Percentiles rank a stretch among this genome's conserved stretches.
phyloP scores from a whole-genome alignment of 2,888 invertebrate genomes.

The Lepidocyrtinus sp. region DNA sequence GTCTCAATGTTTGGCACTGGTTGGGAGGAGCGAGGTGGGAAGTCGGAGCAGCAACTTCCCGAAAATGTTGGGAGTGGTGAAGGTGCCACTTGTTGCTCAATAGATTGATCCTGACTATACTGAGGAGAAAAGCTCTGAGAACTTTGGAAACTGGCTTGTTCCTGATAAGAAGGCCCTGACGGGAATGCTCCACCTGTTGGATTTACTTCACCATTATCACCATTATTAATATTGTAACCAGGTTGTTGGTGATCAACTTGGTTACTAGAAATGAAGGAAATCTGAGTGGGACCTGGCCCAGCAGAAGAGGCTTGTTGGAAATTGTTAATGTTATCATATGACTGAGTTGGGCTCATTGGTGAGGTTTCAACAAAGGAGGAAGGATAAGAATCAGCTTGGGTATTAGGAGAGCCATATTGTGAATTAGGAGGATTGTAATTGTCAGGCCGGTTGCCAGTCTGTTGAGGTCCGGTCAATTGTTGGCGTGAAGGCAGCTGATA shows the following conservation, averaged over 20 bases:
- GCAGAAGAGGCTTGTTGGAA: constrained; percentile 15
- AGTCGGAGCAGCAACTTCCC: constrained; percentile 63
- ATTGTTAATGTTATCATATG: constrained; percentile 39
- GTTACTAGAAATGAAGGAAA: constrained; percentile 47
- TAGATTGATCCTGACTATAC: constrained; percentile 39
- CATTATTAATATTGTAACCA: too few relatives aligned
- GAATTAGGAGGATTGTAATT: constrained; percentile 53
- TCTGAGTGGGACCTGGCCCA: constrained; percentile 33
- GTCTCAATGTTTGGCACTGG: constrained; percentile 61
- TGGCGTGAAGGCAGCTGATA: constrained; percentile 56
- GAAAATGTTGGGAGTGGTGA: constrained; percentile 61
- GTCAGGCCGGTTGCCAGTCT: constrained; percentile 61
- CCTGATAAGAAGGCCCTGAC: constrained; percentile 36
- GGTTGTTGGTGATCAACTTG: constrained; percentile 41
- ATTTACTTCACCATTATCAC: constrained; percentile 30
- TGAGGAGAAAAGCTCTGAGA: constrained; percentile 38
- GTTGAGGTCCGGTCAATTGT: constrained; percentile 58
- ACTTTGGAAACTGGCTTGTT: constrained; percentile 42
- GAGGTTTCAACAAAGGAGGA: constrained; percentile 50
- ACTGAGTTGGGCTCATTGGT: constrained; percentile 64
- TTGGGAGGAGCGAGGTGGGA: constrained; percentile 40
- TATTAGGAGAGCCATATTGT: constrained; percentile 50
- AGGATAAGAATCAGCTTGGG: constrained; percentile 40
- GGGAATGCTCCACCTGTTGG: constrained; percentile 42
- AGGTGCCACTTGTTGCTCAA: constrained; percentile 42